A percentile compares a stretch with the other conserved stretches of the same genome.
Conservation (phyloP, 2,797 vertebrate species). For the Ceryle rudis region DNA sequence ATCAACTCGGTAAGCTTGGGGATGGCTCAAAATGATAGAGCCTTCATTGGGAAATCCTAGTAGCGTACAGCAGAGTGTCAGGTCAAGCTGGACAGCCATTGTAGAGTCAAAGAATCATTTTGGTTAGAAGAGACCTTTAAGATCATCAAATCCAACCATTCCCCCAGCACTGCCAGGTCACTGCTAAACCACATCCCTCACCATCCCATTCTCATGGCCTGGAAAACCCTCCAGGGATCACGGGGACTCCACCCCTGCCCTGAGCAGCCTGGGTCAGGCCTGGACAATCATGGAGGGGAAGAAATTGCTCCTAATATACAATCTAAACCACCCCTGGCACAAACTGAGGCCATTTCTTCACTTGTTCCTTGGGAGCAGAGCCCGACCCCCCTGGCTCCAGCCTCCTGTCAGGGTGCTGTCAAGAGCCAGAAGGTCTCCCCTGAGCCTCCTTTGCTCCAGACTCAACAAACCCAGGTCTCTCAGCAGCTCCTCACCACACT, state of each 20-base stretch:
- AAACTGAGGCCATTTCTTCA: neutral
- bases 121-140: neutral
- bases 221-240: no score
- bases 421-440: neutral
- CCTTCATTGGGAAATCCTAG: accelerated
- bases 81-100: accelerated
- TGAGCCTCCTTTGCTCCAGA: neutral
- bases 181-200: no score
- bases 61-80: accelerated
- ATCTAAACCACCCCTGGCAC: neutral
- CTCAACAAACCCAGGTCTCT: neutral
- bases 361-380: neutral
- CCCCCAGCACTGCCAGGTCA: no score
- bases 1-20: slow-evolving; percentile 88
- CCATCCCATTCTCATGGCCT: no score
- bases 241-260: no score
- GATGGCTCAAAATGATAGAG: accelerated
- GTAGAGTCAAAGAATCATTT: neutral
- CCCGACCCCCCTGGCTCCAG: neutral
- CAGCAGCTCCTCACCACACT: neutral
- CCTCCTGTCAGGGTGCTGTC: neutral
- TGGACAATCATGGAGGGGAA: neutral
- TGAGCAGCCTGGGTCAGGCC: neutral
- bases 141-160: neutral
- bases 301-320: neutral